Conservation (phyloP, 2,888 invertebrate species). For the Melanotus villosus region DNA sequence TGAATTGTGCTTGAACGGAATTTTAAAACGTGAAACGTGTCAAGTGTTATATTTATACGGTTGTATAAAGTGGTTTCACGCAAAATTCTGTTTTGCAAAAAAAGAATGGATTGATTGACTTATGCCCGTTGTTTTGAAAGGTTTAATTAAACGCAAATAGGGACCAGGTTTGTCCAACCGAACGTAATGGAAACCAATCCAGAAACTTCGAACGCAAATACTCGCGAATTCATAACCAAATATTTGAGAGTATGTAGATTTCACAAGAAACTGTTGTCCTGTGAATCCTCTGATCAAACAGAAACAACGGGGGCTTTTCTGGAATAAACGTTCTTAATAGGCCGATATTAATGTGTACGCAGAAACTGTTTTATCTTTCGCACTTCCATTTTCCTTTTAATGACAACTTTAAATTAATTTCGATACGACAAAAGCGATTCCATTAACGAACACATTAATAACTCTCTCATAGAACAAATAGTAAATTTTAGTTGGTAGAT, state of each 20-base stretch:
- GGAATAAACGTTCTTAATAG: conserved; percentile 4
- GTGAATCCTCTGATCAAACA: conserved; percentile 20
- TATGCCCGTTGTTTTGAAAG: conserved; percentile 17
- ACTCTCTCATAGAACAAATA: too few species aligned
- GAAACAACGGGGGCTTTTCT: neutral
- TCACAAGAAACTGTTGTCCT: conserved; percentile 20
- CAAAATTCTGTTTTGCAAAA: conserved; percentile 41
- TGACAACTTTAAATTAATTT: neutral
- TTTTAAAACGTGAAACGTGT: conserved; percentile 54
- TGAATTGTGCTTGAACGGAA: conserved; percentile 59
- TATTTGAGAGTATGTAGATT: conserved; percentile 19
- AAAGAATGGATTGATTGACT: conserved; percentile 33
- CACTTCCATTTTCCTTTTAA: too few species aligned
- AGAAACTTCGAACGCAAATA: conserved; percentile 22
- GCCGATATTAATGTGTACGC: conserved; percentile 3
- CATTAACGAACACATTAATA: too few species aligned
- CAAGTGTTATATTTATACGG: conserved; percentile 47
- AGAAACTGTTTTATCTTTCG: neutral
- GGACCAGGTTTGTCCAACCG: conserved; percentile 20
- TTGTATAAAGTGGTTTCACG: conserved; percentile 43
- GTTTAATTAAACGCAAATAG: conserved; percentile 37
- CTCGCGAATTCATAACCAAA: conserved; percentile 33
- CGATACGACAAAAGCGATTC: too few species aligned
- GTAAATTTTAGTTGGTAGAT: too few species aligned
- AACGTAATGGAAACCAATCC: conserved; percentile 15